phyloP scores from a whole-genome alignment of 2,888 invertebrate species.

The Lathronympha strigana region DNA sequence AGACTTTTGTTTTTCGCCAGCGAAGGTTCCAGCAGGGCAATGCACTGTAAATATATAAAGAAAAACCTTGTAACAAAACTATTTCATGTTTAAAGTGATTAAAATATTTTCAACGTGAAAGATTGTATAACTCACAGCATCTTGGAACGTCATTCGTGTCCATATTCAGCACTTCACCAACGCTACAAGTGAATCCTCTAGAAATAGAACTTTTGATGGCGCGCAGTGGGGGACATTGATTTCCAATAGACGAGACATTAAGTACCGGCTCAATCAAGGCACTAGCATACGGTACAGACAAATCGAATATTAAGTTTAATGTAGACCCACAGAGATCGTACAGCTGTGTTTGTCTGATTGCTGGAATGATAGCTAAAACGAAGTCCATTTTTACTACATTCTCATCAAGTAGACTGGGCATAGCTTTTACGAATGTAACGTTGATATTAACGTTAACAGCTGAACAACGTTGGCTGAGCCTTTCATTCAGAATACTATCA shows the following conservation, averaged over 20 bases:
- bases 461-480: slow-evolving; percentile 96
- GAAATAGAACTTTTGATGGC: slow-evolving; percentile 93
- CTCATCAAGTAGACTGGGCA: slow-evolving; percentile 92
- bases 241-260: slow-evolving; percentile 95
- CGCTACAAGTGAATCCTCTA: slow-evolving; percentile 96
- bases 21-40: slow-evolving; percentile 98
- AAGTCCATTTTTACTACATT: slow-evolving; percentile 96
- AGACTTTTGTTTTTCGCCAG: slow-evolving; percentile 94
- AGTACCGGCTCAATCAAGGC: slow-evolving; percentile 94
- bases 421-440: slow-evolving; percentile 93
- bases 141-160: slow-evolving; percentile 95
- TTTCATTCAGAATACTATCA: slow-evolving; percentile 90
- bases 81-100: background rate
- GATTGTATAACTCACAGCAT: slow-evolving; percentile 89
- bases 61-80: slow-evolving; percentile 4
- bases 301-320: slow-evolving; percentile 95
- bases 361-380: slow-evolving; percentile 93
- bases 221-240: slow-evolving; percentile 95
- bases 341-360: slow-evolving; percentile 94
- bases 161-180: slow-evolving; percentile 97
- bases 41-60: slow-evolving; percentile 91
- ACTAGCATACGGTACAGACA: slow-evolving; percentile 96
- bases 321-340: slow-evolving; percentile 98
- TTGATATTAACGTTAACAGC: slow-evolving; percentile 97
- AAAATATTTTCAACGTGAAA: background rate